These are phyloP conservation scores for Spilogale gracilis DNA, from an alignment of 2,113 vertebrate genomes.

Conservation along the genomic window DNA sequence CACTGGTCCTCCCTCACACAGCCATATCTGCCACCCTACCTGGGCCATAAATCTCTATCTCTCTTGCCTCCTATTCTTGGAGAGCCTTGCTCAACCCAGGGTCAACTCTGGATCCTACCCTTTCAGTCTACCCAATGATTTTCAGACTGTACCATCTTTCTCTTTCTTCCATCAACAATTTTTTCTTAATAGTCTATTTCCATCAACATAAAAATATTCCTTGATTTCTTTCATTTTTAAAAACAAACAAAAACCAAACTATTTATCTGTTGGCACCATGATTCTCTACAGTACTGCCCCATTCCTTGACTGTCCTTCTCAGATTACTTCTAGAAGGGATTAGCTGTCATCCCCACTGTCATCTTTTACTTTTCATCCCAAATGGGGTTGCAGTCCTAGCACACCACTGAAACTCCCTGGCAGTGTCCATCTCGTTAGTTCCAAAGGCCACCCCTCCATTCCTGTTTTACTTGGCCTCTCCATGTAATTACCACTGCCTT, in stretches of 20 bases:
- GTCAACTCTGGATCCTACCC: no score
- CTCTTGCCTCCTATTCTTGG: neutral
- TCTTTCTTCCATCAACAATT: neutral
- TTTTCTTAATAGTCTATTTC: neutral
- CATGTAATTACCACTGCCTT: neutral
- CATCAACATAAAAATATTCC: neutral
- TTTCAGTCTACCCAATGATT: neutral
- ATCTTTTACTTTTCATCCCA: neutral
- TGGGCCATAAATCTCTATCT: no score
- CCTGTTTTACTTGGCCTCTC: no score
- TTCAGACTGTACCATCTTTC: neutral
- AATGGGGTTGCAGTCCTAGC: neutral
- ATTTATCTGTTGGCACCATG: rapidly evolving
- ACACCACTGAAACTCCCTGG: neutral
- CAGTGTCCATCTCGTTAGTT: neutral
- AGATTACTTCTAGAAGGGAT: neutral
- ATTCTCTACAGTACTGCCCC: neutral
- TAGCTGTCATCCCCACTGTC: neutral
- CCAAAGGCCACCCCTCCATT: neutral
- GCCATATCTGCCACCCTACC: neutral
- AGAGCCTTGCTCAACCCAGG: neutral
- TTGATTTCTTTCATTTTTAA: neutral
- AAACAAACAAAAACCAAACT: neutral
- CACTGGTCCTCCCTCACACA: no score
- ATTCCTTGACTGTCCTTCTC: neutral